Base-by-base conservation (phyloP, 2,797 vertebrate species). In the Megalops cyprinoides region DNA sequence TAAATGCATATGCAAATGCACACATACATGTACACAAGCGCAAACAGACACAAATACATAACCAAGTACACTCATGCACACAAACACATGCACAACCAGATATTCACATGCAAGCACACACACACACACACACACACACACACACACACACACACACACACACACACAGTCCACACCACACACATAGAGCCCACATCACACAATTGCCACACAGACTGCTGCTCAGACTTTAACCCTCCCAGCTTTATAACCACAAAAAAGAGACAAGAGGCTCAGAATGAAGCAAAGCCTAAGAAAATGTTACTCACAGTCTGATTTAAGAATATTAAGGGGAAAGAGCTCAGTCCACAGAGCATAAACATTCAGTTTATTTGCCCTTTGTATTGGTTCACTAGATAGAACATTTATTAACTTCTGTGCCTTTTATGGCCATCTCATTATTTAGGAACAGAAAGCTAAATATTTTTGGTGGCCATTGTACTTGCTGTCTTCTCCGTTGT, bases 401-500 rank as follows among this genome's bases (percentile, higher is more conserved):
- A 60, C 76, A 80, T 82, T 87, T 85, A 86, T 85, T 85, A 65
- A 60, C 81, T 77, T 60, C 62, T 86, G 84, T 75, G 89, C 84
- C 85, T 93, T 88, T 85, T 87, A 58, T 82, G 85, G 39, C 14
- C 79, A 77, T 89, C 81, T 81, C 84, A 85, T 87, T 92, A 91
- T 92, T 89, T 75, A 80, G 79, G 74, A 56, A 53, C 85, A 82
- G 74, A 80, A 86, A 83, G 77, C 34, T 83, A 88, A 91, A 90
- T 90, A 90, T 89, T 90, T 82, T 80, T 88, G 75, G 75, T 56
- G 51, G 77, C 84, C 83, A 85, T 88, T 86, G 90, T 91, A 87
- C 81, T 79, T 83, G 82, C 83, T 71, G 87, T 86, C 86, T 78
- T 91, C 87, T 86, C 56, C 62, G 84, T 37, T 4, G 67, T 80